These are phyloP conservation scores for Microchirus variegatus DNA, from an alignment of 2,797 vertebrate species.

Conservation along the genomic window DNA sequence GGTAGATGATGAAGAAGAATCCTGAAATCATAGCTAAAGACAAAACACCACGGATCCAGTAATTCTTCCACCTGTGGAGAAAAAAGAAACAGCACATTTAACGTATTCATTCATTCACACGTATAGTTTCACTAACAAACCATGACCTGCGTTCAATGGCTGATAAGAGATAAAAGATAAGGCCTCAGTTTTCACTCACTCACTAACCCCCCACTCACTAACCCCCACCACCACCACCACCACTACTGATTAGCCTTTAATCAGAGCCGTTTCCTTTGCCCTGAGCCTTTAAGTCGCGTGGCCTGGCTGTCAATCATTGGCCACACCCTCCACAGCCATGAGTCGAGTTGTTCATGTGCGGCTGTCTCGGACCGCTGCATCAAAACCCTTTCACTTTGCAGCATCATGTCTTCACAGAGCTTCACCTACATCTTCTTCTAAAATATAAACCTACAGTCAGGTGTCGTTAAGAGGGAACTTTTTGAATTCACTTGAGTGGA, in stretches of 20 bases:
- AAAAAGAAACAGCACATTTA: neutral
- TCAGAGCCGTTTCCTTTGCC: conserved; percentile 9
- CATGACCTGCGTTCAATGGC: neutral
- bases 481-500: too few relatives aligned
- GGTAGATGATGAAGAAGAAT: conserved; percentile 93
- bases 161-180: too few relatives aligned
- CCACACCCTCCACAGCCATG: conserved; percentile 21
- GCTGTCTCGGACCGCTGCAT: too few relatives aligned
- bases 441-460: too few relatives aligned
- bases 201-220: too few relatives aligned
- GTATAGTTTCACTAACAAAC: neutral
- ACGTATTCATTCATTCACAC: neutral
- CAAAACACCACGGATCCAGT: conserved; percentile 97
- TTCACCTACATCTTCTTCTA: too few relatives aligned
- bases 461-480: too few relatives aligned
- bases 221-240: too few relatives aligned
- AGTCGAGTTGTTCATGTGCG: neutral
- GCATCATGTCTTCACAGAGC: too few relatives aligned
- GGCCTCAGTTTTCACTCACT: too few relatives aligned
- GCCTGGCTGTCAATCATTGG: conserved; percentile 28
- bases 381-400: too few relatives aligned
- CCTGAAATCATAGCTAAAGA: conserved; percentile 91
- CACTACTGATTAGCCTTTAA: conserved; percentile 53
- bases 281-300: conserved; percentile 58
- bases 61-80: conserved; percentile 94